These are phyloP conservation scores for Chirona hameri DNA, from an alignment of 2,888 invertebrate genomes.

Conservation along the genomic window DNA sequence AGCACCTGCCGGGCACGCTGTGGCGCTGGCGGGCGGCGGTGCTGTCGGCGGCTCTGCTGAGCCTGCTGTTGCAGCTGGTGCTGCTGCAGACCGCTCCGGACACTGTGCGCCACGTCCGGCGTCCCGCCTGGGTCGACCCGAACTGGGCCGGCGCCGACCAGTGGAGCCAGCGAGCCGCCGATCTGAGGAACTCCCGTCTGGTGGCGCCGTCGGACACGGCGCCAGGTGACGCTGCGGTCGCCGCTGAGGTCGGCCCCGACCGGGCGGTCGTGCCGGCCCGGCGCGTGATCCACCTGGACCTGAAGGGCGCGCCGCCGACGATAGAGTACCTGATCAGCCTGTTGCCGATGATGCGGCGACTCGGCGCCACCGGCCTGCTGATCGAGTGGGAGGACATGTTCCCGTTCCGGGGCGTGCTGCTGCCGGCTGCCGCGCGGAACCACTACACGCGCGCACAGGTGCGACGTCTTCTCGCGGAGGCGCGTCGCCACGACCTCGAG, in stretches of 20 bases:
- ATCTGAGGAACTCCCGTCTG: neutral
- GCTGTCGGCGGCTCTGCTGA: constrained; percentile 35
- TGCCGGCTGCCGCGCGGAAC: constrained; percentile 45
- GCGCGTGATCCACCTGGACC: constrained; percentile 51
- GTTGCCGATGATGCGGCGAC: constrained; percentile 40
- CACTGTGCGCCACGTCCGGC: neutral
- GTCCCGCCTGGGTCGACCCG: neutral
- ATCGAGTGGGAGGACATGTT: constrained; percentile 64
- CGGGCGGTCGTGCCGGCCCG: constrained; percentile 39
- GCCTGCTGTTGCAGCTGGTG: constrained; percentile 33
- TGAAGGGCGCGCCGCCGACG: constrained; percentile 55
- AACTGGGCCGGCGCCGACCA: neutral
- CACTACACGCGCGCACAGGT: constrained; percentile 46
- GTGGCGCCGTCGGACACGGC: neutral
- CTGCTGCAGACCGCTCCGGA: neutral
- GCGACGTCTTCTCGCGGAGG: constrained; percentile 44
- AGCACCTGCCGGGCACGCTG: constrained; percentile 35
- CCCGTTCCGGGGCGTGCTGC: constrained; percentile 53
- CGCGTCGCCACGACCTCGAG: constrained; percentile 49
- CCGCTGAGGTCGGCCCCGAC: neutral
- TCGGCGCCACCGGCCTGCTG: constrained; percentile 52
- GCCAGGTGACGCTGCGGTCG: neutral
- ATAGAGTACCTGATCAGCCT: constrained; percentile 46
- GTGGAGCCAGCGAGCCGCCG: neutral
- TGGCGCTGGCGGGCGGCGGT: constrained; percentile 33